Base-by-base conservation (phyloP, 2,888 invertebrate genomes). In the Cinara cedri region DNA sequence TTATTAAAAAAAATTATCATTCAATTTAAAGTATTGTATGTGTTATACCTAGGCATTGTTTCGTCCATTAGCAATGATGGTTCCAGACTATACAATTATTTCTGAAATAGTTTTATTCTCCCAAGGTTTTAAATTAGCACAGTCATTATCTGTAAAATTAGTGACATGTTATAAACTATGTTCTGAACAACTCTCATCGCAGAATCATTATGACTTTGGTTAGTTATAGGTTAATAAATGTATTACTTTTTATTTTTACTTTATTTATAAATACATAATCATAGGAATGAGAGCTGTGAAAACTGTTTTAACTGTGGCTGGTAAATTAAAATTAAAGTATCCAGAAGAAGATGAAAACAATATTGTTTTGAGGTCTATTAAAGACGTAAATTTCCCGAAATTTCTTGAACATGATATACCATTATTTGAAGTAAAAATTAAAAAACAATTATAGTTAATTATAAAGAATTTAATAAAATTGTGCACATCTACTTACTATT, bases 51-150 rank as follows among this genome's bases (percentile, higher is more conserved):
- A 92, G 91, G 95, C 95, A 0, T 87, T 96, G 54, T 96, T 96
- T 89, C 90, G 96, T 82, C 94, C 97, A 0, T 97, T 97, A 57
- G 96, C 97, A 16, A 97, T 97, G 97, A 97, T 97, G 96, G 96
- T 97, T 24, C 97, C 97, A 0, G 97, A 98, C 86, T 97, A 97
- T 85, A 96, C 95, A 24, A 87, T 97, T 70, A 97, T 98, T 84
- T 94, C 97, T 0, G 97, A 97, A 87, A 97, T 97, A 81, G 94
- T 95, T 78, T 87, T 98, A 60, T 97, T 96, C 84, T 96, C 97
- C n/a, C 0, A 91, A 85, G 97, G 97, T 3, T 97, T 97, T 85
- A 88, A 96, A 76, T 91, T 91, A 83, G 96, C 97, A 0, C 91
- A 95, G 83, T 93, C 93, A 0, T 86, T 97, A 54, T 93, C 97